Evolutionary conservation across 2,113 vertebrate species (phyloP), one percentile per base, ranked within the genome.

Genomic region (Elephas maximus): DNA sequence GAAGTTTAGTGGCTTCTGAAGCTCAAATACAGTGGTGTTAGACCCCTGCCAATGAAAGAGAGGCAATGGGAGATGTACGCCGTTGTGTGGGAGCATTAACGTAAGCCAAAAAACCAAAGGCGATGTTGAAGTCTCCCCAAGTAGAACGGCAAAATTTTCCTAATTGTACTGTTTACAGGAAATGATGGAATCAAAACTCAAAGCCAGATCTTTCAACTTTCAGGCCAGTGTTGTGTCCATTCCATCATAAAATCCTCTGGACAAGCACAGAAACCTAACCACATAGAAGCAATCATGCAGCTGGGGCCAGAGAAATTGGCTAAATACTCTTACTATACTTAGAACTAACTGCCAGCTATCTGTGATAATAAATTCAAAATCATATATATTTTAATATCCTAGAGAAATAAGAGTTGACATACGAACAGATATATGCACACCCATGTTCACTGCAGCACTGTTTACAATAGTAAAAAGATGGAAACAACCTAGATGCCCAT

Each of bases 131-230:
- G 63, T 63, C 57, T 93, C 24, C 57, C 62, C 8, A 93, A 28
- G 71, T 11, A 93, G 62, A 95, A 82, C 5, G 96, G 71, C 37
- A 93, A 96, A 93, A 80, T 80, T 63, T 94, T 85, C 87, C 65
- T 63, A 85, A 81, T 11, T 82, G 9, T 82, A 51, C 41, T 88
- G 17, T 71, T 92, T 90, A 62, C 7, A 88, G 9, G 86, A 96
- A 96, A 45, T 69, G 53, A 74, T 1, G 86, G 45, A 92, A 30
- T 45, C 7, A 1, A 86, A 45, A 92, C 65, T 87, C 73, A 86
- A 96, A 92, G 45, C 45, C 53, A 97, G 44, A 85, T 21, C 28
- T 71, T 93, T 41, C 45, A 28, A 74, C 53, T 69, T 88, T 93
- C 82, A 91, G 81, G 60, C 12, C 23, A 48, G n/a, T 44, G 63